phyloP scores from a whole-genome alignment of 2,797 vertebrate species.

The Echeneis naucrates region DNA sequence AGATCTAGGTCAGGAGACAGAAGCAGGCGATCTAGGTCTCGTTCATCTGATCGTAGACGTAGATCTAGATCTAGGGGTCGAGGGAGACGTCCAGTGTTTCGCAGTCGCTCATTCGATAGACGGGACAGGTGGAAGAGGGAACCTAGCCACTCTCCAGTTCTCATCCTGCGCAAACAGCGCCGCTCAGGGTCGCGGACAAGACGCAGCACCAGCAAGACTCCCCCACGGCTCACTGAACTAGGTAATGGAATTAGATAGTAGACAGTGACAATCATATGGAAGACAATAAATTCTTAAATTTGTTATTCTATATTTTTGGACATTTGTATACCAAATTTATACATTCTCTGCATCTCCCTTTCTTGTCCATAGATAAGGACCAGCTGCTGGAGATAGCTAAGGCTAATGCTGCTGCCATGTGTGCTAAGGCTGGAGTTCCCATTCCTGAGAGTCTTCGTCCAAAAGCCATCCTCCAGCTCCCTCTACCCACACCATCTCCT shows the following conservation, averaged over 20 bases:
- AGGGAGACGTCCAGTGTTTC: constrained; percentile 81
- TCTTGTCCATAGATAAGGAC: constrained; percentile 90
- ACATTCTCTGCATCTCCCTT: not conserved
- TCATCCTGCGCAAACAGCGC: constrained; percentile 87
- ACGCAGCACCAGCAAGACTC: constrained; percentile 86
- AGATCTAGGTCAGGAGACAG: constrained; percentile 89
- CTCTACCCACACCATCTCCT: constrained; percentile 84
- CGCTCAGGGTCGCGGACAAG: constrained; percentile 85
- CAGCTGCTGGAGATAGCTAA: constrained; percentile 99
- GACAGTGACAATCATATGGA: not conserved
- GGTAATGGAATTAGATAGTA: constrained; percentile 79
- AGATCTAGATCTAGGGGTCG: constrained; percentile 81
- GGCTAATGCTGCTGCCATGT: constrained; percentile 99
- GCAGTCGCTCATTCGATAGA: constrained; percentile 93
- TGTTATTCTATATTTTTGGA: not conserved
- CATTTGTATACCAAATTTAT: not conserved
- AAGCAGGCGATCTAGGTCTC: constrained; percentile 89
- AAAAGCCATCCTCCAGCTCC: constrained; percentile 88
- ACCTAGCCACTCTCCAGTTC: constrained; percentile 92
- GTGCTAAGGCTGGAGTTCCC: constrained; percentile 97
- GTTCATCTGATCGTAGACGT: constrained; percentile 84
- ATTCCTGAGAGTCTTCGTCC: constrained; percentile 96
- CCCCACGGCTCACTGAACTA: constrained; percentile 94
- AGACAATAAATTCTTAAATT: not conserved
- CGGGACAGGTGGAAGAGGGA: constrained; percentile 92